These are phyloP conservation scores for Morbakka virulenta DNA, from an alignment of 30 jellyfish, hydroid and myxozoan species.

Conservation along the genomic window DNA sequence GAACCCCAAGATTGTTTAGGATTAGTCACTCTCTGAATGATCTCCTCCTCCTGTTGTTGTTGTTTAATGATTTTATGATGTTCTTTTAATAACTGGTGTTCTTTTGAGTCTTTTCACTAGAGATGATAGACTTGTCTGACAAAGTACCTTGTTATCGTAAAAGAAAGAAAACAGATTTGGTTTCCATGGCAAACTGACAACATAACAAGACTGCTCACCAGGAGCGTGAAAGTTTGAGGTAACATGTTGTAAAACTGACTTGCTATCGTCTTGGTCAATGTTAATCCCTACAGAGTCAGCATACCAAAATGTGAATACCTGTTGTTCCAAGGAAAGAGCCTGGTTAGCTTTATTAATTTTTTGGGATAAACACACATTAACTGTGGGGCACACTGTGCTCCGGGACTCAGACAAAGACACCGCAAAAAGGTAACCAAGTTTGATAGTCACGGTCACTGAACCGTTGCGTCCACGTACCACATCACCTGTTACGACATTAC, in stretches of 20 bases:
- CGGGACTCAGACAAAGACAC: constrained; percentile 6
- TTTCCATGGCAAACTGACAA: not conserved
- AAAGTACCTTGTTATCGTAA: not conserved
- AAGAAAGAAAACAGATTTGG: not conserved
- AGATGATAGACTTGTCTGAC: too few species aligned
- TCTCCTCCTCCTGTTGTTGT: not conserved
- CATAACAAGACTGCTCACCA: too few species aligned
- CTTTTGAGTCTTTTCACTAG: too few species aligned
- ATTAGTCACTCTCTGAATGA: not conserved
- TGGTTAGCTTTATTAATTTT: too few species aligned
- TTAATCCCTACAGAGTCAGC: not conserved
- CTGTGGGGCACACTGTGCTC: too few species aligned
- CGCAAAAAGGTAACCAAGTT: constrained; percentile 13
- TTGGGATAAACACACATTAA: too few species aligned
- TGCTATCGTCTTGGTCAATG: not conserved
- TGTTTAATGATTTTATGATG: not conserved
- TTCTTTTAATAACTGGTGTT: not conserved
- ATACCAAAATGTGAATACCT: not conserved
- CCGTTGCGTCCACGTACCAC: constrained; percentile 9
- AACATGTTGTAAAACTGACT: not conserved
- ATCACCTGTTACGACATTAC: constrained; percentile 1
- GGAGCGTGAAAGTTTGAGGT: not conserved
- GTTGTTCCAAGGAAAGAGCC: not conserved
- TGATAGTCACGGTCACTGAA: constrained; percentile 17
- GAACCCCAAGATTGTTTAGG: not conserved